Percentiles rank a stretch among this genome's conserved stretches.
Evolutionary conservation across 2,113 vertebrate species (phyloP).

Genomic region (Ondatra zibethicus): DNA sequence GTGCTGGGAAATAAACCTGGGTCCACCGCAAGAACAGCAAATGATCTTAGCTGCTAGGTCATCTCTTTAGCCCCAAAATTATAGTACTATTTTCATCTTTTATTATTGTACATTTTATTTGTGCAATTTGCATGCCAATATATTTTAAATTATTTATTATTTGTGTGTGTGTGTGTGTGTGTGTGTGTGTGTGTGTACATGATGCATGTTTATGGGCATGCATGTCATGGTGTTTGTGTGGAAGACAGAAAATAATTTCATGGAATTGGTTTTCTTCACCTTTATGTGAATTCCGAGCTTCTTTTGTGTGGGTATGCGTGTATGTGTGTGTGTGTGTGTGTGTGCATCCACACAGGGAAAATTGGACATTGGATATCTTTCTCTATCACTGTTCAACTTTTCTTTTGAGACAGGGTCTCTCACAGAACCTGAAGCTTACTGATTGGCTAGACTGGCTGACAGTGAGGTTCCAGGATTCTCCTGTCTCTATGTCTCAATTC

Average conservation of each 20-base stretch:
- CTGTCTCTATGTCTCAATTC: background rate
- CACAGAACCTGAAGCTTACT: background rate
- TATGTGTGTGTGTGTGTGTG: background rate
- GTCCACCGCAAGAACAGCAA: background rate
- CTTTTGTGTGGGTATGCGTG: background rate
- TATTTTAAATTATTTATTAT: background rate
- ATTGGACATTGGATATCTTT: background rate
- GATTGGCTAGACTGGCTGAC: too few species aligned
- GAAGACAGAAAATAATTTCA: background rate
- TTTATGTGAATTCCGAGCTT: background rate
- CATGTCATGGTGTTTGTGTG: background rate
- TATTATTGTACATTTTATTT: constrained; percentile 51
- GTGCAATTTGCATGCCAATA: background rate
- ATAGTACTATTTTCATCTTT: constrained; percentile 32
- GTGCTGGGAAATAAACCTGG: background rate
- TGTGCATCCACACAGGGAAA: background rate
- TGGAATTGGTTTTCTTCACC: background rate
- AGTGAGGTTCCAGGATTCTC: background rate
- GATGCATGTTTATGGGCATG: background rate
- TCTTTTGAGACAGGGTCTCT: background rate
- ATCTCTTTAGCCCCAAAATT: background rate
- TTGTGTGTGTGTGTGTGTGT: background rate
- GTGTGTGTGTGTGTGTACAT: background rate
- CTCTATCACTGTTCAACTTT: background rate
- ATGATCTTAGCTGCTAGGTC: background rate